These are phyloP conservation scores for Lithophane leautieri DNA, from an alignment of 2,888 invertebrate genomes.

Conservation along the genomic window DNA sequence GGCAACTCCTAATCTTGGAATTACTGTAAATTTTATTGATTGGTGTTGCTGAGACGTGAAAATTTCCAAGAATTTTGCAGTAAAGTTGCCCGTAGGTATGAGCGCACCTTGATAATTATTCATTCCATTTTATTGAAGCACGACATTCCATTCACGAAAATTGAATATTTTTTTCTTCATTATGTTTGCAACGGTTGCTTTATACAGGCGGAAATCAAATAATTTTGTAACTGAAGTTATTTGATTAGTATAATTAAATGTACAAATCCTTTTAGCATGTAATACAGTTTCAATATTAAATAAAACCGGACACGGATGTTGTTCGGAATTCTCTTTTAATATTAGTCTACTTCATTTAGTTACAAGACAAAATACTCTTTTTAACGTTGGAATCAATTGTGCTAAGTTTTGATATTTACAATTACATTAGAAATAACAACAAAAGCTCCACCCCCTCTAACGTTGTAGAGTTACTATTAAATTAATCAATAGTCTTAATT, in stretches of 20 bases:
- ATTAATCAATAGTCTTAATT: constrained; percentile 56
- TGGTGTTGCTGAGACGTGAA: neutral
- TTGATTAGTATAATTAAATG: constrained; percentile 56
- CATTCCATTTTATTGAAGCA: constrained; percentile 33
- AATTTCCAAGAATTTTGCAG: constrained; percentile 3
- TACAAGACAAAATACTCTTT: constrained; percentile 46
- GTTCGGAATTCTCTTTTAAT: constrained; percentile 44
- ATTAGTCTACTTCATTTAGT: constrained; percentile 53
- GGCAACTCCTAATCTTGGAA: constrained; percentile 19
- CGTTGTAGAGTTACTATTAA: constrained; percentile 56
- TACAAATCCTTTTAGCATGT: constrained; percentile 56
- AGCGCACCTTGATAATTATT: neutral
- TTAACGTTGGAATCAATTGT: constrained; percentile 34
- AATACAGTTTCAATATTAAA: constrained; percentile 62
- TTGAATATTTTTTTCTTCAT: neutral
- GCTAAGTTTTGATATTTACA: constrained; percentile 30
- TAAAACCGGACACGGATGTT: constrained; percentile 58
- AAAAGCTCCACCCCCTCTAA: constrained; percentile 51
- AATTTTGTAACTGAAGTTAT: constrained; percentile 46
- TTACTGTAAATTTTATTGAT: neutral
- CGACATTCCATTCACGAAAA: constrained; percentile 39
- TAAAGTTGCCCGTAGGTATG: neutral
- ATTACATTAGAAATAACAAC: constrained; percentile 24
- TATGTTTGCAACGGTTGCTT: constrained; percentile 23
- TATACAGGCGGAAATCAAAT: constrained; percentile 27